Evolutionary conservation across 2,113 vertebrate genomes (phyloP).

Genomic region (Nothoprocta pentlandii): DNA sequence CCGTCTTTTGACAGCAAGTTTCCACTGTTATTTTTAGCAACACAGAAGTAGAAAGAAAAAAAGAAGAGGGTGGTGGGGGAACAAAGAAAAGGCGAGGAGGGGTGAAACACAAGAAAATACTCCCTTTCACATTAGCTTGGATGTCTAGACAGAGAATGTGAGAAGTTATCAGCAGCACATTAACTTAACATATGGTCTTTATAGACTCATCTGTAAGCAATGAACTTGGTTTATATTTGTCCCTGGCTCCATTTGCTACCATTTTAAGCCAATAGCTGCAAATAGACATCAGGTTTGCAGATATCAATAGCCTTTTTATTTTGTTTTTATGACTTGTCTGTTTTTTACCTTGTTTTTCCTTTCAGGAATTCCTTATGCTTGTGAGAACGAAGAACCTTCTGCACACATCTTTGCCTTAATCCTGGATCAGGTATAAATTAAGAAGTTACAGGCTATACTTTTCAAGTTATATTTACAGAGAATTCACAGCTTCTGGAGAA

Average conservation of each 20-base stretch:
- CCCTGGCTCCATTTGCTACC: background rate
- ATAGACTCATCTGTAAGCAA: background rate
- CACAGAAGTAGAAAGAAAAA: background rate
- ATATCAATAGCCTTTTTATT: constrained; percentile 21
- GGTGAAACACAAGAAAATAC: background rate
- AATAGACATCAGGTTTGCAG: background rate
- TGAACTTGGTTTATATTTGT: constrained; percentile 20
- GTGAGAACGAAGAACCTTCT: background rate
- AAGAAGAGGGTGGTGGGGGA: background rate
- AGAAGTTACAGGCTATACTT: background rate
- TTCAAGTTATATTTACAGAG: background rate
- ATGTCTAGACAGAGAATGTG: constrained; percentile 50
- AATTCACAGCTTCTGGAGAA: background rate
- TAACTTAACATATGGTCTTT: constrained; percentile 14
- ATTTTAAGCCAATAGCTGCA: background rate
- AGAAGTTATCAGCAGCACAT: constrained; percentile 39
- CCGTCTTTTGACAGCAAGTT: background rate
- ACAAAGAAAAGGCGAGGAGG: background rate
- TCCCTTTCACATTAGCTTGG: background rate
- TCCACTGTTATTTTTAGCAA: constrained; percentile 4
- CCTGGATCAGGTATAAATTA: background rate
- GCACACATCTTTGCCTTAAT: background rate
- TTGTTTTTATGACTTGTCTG: background rate
- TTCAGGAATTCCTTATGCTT: background rate
- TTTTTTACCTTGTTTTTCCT: background rate